These are phyloP conservation scores for Coendou prehensilis DNA, from an alignment of 2,797 vertebrate genomes.

Conservation along the genomic window DNA sequence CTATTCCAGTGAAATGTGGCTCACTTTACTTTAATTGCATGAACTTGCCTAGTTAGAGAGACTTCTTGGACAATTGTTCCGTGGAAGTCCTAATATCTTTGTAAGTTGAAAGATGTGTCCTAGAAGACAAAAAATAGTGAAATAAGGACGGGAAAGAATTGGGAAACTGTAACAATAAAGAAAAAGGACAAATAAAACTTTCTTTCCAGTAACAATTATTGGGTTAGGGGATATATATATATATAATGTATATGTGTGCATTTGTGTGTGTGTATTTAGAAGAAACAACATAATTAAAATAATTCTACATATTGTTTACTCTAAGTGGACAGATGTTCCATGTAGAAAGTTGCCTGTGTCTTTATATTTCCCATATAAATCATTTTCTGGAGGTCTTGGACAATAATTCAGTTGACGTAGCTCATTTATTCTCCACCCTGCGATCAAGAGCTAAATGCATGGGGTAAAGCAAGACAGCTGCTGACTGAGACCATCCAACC, in stretches of 20 bases:
- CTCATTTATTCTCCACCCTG: slow-evolving; percentile 25
- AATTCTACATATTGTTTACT: slow-evolving; percentile 28
- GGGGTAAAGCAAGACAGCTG: not conserved
- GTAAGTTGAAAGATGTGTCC: slow-evolving; percentile 45
- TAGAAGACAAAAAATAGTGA: slow-evolving; percentile 43
- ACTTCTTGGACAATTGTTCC: slow-evolving; percentile 55
- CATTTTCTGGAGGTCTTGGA: not conserved
- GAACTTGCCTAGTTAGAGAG: slow-evolving; percentile 27
- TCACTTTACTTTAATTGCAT: slow-evolving; percentile 77
- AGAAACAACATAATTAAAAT: not conserved
- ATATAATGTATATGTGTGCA: not conserved
- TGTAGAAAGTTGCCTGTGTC: not conserved
- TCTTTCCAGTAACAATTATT: not conserved
- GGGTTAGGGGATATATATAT: too few species aligned
- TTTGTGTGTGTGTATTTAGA: not conserved
- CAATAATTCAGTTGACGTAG: not conserved
- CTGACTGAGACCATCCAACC: not conserved
- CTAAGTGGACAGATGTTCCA: not conserved
- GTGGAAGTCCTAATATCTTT: slow-evolving; percentile 45
- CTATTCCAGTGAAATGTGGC: slow-evolving; percentile 66
- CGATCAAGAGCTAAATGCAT: not conserved
- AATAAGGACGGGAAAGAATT: not conserved
- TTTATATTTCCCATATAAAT: not conserved
- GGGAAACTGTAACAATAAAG: not conserved
- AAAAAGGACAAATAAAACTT: not conserved